These are phyloP conservation scores for Pao palembangensis DNA, from an alignment of 2,113 vertebrate species.

Conservation along the genomic window DNA sequence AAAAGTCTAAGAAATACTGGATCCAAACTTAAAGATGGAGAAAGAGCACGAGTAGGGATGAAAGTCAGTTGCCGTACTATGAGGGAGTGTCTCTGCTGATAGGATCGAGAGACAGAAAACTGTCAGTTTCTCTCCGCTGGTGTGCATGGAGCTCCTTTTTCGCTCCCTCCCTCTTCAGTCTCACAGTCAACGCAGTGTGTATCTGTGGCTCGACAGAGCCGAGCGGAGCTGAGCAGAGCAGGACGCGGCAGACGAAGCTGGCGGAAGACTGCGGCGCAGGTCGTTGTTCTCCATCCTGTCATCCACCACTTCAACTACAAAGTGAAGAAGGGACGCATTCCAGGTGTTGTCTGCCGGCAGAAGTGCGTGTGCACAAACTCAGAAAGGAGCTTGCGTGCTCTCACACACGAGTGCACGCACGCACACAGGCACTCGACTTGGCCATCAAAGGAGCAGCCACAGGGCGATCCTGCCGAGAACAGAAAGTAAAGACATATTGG, in stretches of 20 bases:
- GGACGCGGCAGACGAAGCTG: slow-evolving; percentile 38
- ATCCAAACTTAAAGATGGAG: slow-evolving; percentile 43
- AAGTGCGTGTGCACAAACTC: slow-evolving; percentile 6
- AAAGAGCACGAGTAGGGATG: slow-evolving; percentile 34
- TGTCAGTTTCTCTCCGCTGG: slow-evolving; percentile 50
- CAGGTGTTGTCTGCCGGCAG: slow-evolving; percentile 35
- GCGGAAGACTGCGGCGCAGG: slow-evolving; percentile 48
- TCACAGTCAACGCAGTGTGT: slow-evolving; percentile 52
- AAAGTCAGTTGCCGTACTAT: slow-evolving; percentile 25
- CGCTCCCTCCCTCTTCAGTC: slow-evolving; percentile 47
- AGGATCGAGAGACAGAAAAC: slow-evolving; percentile 52
- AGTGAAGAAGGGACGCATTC: slow-evolving; percentile 55
- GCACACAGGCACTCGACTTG: slow-evolving; percentile 4
- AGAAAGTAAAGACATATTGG: slow-evolving; percentile 64
- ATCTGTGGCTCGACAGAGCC: slow-evolving; percentile 61
- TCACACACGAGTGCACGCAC: background rate
- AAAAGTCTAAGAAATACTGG: slow-evolving; percentile 45
- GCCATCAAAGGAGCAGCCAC: slow-evolving; percentile 55
- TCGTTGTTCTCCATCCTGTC: slow-evolving; percentile 30
- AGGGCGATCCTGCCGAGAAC: slow-evolving; percentile 46
- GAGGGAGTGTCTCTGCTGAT: slow-evolving; percentile 31
- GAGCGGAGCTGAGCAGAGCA: slow-evolving; percentile 46
- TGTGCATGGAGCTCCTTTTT: slow-evolving; percentile 50
- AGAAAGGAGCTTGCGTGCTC: background rate
- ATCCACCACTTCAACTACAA: slow-evolving; percentile 37